Percentiles rank a stretch among this genome's conserved stretches.
Evolutionary conservation across 2,113 vertebrate species (phyloP).

Genomic region (Sinocyclocheilus rhinocerous): DNA sequence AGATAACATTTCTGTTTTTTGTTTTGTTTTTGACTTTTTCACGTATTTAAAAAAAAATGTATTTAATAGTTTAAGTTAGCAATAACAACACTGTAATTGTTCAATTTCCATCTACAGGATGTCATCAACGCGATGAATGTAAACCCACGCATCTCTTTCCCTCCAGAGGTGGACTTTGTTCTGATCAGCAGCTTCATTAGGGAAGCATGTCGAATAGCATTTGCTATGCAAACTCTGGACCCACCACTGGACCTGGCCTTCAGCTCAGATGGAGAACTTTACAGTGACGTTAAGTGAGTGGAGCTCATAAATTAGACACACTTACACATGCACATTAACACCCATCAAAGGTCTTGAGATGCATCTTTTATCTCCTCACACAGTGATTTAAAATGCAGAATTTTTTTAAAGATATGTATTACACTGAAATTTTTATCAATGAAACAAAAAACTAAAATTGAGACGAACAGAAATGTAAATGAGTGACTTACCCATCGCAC

Average conservation of each 20-base stretch:
- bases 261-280: conserved; percentile 88
- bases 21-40: too few species aligned
- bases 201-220: conserved; percentile 87
- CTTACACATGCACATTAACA: not conserved
- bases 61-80: too few species aligned
- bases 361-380: not conserved
- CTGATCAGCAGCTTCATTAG: conserved; percentile 86
- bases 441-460: too few species aligned
- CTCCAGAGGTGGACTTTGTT: conserved; percentile 85
- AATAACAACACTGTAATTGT: not conserved
- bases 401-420: too few species aligned
- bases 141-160: conserved; percentile 89
- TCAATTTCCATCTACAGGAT: conserved; percentile 72
- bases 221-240: conserved; percentile 90
- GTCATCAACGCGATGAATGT: conserved; percentile 88
- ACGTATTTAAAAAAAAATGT: too few species aligned
- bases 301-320: not conserved
- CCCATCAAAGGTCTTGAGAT: not conserved
- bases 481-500: too few species aligned
- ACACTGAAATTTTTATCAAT: too few species aligned
- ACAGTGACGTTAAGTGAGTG: conserved; percentile 86
- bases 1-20: too few species aligned
- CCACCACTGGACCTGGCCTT: conserved; percentile 86
- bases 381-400: too few species aligned
- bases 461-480: too few species aligned